Evolutionary conservation across 1,140 invertebrate species (phyloP).

Genomic region (Papilio polyxenes): DNA sequence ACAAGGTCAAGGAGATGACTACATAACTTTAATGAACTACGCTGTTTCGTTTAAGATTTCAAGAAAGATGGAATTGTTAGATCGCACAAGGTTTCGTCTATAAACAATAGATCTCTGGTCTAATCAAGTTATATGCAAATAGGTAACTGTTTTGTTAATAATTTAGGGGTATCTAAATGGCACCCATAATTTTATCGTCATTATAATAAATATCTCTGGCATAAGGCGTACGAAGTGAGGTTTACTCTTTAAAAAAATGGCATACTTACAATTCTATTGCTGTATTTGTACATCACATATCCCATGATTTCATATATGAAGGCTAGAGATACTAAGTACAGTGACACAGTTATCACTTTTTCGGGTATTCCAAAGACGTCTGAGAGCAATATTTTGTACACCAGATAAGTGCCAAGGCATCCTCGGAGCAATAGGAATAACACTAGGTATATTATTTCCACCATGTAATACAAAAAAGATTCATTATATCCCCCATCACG

Average conservation of each 20-base stretch:
- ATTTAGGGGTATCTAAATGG: too few species aligned
- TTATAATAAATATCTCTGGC: too few species aligned
- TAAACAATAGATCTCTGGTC: too few species aligned
- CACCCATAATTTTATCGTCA: too few species aligned
- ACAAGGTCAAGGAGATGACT: too few species aligned
- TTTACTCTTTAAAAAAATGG: neutral
- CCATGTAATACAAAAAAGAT: conserved; percentile 54
- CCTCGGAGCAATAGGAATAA: conserved; percentile 62
- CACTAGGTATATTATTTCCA: conserved; percentile 63
- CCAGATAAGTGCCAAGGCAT: conserved; percentile 59
- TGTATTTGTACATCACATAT: conserved; percentile 71
- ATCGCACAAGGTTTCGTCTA: too few species aligned
- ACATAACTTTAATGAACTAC: too few species aligned
- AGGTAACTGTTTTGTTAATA: too few species aligned
- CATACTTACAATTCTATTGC: conserved; percentile 64
- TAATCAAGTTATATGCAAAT: too few species aligned
- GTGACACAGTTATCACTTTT: conserved; percentile 59
- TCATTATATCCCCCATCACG: conserved; percentile 58
- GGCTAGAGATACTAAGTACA: conserved; percentile 63
- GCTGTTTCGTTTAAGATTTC: too few species aligned
- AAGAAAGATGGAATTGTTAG: too few species aligned
- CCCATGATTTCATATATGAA: conserved; percentile 68
- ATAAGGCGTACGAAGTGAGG: too few species aligned
- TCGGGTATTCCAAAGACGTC: conserved; percentile 64
- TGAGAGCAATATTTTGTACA: conserved; percentile 59